phyloP scores from a whole-genome alignment of 2,888 invertebrate species.

The Coelopa pilipes region DNA sequence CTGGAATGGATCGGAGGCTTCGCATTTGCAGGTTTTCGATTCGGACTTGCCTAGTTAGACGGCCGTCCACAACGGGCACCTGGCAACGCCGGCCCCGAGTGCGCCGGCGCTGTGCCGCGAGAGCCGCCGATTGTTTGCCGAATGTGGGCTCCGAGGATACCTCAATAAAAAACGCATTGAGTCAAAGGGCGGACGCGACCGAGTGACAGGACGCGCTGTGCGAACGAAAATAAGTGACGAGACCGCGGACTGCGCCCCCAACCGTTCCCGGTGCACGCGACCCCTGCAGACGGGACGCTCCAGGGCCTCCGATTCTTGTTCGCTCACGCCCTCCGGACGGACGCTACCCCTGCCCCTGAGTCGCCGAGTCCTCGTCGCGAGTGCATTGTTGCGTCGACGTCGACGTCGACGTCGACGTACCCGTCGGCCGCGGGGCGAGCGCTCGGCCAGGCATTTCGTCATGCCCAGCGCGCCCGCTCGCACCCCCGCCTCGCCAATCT shows the following conservation, averaged over 20 bases:
- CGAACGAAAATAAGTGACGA: background rate
- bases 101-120: conserved; percentile 27
- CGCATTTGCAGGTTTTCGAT: too few relatives aligned
- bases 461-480: background rate
- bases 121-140: background rate
- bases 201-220: background rate
- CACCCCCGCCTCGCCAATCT: background rate
- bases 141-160: conserved; percentile 17
- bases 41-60: too few relatives aligned
- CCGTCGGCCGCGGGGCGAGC: too few relatives aligned
- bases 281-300: background rate
- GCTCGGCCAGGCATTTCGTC: background rate
- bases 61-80: background rate
- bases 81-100: conserved; percentile 24
- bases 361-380: too few relatives aligned
- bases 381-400: too few relatives aligned
- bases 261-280: background rate
- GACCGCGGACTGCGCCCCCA: background rate
- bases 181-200: conserved; percentile 17
- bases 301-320: too few relatives aligned
- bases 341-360: background rate
- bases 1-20: too few relatives aligned
- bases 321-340: background rate
- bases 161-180: conserved; percentile 36
- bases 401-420: too few relatives aligned